Base-by-base conservation (phyloP, 2,888 invertebrate genomes). In the Myopa tessellatipennis region DNA sequence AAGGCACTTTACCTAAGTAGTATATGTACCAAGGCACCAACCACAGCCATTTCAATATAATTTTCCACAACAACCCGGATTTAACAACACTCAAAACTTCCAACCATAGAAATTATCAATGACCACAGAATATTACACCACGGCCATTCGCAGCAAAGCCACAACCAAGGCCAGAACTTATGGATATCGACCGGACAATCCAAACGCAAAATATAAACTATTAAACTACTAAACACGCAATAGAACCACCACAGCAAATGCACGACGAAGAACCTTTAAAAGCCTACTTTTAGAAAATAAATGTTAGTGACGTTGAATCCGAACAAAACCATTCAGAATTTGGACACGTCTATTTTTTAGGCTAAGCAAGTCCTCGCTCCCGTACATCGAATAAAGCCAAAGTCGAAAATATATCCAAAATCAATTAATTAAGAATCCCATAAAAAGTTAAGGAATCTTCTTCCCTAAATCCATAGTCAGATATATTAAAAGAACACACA, bases 161-260 rank as follows among this genome's bases (percentile, higher is more conserved):
- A 8, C 61, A 76, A 60, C 55, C 68, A 3, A 36, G 76, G 38
- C 69, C 69, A 69, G 69, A 76, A 58, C 76, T 61, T 55, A 76
- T 76, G 76, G 76, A 76, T 14, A 18, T 76, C 10, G 69, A 69
- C 36, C 40, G 16, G 18, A 58, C n/a, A 7, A 38, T 76, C 50
- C 38, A 52, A n/a, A 61, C 52, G 5, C 34, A 45, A 12, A 69
- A 45, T 10, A 34, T 69, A 10, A 69, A 76, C 45, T n/a, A n/a
- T n/a, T n/a, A n/a, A n/a, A n/a, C n/a, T n/a, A n/a, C n/a, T n/a
- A n/a, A n/a, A n/a, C n/a, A n/a, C n/a, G n/a, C 12, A 45, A 45
- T 45, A 14, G 26, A 16, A 65, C 8, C 65, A 14, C 14, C 12
- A 36, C 65, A 4, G 10, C 4, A 55, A 55, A 55, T 12, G 16